These are phyloP conservation scores for Andrena flavipes DNA, from an alignment of 2,888 invertebrate species.

Conservation along the genomic window DNA sequence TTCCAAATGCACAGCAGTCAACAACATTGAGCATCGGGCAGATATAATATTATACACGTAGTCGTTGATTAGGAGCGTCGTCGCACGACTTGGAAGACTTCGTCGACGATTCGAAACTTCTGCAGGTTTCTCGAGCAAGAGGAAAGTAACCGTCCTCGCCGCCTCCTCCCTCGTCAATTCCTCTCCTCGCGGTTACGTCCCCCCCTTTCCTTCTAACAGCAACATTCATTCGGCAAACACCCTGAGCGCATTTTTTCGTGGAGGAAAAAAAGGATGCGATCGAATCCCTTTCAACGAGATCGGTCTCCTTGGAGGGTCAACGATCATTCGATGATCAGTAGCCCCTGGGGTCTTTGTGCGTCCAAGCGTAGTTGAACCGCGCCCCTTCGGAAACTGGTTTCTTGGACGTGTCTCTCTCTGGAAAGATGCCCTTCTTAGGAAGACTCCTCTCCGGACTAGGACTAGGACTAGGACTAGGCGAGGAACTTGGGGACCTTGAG, in stretches of 20 bases:
- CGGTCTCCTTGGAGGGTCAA: neutral
- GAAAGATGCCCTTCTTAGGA: constrained; percentile 36
- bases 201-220: constrained; percentile 5
- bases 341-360: constrained; percentile 16
- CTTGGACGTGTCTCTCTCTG: constrained; percentile 6
- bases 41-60: constrained; percentile 50
- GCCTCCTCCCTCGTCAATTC: neutral
- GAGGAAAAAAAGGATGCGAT: constrained; percentile 8
- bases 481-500: constrained; percentile 77
- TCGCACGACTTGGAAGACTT: constrained; percentile 68
- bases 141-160: constrained; percentile 35
- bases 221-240: constrained; percentile 31
- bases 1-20: constrained; percentile 66
- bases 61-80: constrained; percentile 61
- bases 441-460: constrained; percentile 72
- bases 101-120: constrained; percentile 56
- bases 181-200: neutral
- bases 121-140: neutral
- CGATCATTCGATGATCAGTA: constrained; percentile 13
- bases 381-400: constrained; percentile 17
- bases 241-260: constrained; percentile 50
- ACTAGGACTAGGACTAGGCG: constrained; percentile 78
- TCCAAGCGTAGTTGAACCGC: constrained; percentile 10
- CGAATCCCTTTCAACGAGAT: constrained; percentile 23
- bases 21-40: constrained; percentile 65